Base-by-base conservation (phyloP, 2,888 invertebrate species). In the Cataglyphis altisquamis region DNA sequence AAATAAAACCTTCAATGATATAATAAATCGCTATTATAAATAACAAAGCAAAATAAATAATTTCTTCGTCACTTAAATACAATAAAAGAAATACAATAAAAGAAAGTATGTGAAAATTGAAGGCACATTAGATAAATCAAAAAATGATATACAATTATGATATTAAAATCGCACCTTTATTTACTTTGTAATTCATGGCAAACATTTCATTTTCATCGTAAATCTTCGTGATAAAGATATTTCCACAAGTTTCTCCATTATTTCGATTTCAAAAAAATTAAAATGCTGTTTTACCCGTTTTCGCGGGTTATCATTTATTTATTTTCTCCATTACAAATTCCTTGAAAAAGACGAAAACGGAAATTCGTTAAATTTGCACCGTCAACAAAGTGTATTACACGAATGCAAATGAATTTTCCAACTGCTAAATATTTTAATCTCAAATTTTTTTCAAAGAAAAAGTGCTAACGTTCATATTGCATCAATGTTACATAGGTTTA, bases 231-330 rank as follows among this genome's bases (percentile, higher is more conserved):
- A 48, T 25, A 21, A 75, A 60, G 83, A 60, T 73, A 77, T 74
- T 74, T 39, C 62, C 66, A 29, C 63, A 29, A 84, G 75, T 70
- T 78, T 74, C 64, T 72, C 57, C 66, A 70, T 74, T 77, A 74
- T 78, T 82, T 52, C 74, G 48, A 74, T 48, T 67, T 72, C 32
- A 32, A 85, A 84, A 83, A 84, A 67, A 73, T 68, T 57, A 60
- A 66, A 55, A 70, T 10, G 39, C 45, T 32, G 66, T 41, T 82
- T 67, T 52, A 41, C 52, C 29, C 0, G 81, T 83, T 86, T 86
- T 84, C 68, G 63, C 82, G 36, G n/a, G 41, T 60, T 67, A 84
- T 89, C 77, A 87, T 82, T 89, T 89, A 89, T 89, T 83, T 67
- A 87, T 89, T 83, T 87, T 67, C 52, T 64, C 55, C 55, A 67